Conservation (phyloP, 2,797 vertebrate species). For the Mormyrops boulengeri region DNA sequence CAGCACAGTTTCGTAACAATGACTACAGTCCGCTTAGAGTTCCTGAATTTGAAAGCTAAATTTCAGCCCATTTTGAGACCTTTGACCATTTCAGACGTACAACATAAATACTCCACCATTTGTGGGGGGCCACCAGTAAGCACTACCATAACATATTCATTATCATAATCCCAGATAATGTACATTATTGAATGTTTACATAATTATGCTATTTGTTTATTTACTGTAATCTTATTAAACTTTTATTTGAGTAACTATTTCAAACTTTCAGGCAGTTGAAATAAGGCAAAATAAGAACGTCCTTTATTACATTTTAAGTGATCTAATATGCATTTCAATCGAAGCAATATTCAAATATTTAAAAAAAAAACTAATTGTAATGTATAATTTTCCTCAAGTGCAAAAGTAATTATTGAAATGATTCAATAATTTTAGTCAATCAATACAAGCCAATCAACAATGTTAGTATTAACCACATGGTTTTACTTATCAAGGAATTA, state of each 20-base stretch:
- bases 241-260: background rate
- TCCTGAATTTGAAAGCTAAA: background rate
- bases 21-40: background rate
- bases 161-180: background rate
- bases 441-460: background rate
- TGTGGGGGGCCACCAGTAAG: background rate
- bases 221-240: background rate
- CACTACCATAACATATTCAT: background rate
- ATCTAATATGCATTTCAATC: background rate
- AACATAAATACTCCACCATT: background rate
- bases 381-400: background rate
- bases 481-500: background rate
- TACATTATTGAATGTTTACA: background rate
- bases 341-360: background rate
- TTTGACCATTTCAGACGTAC: background rate
- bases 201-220: background rate
- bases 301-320: background rate
- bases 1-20: background rate
- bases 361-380: background rate
- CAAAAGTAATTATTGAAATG: background rate
- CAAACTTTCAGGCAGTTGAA: background rate
- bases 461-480: background rate
- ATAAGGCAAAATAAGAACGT: background rate
- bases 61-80: background rate
- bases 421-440: background rate